phyloP scores from a whole-genome alignment of 2,888 invertebrate species.

The Arenicola marina region DNA sequence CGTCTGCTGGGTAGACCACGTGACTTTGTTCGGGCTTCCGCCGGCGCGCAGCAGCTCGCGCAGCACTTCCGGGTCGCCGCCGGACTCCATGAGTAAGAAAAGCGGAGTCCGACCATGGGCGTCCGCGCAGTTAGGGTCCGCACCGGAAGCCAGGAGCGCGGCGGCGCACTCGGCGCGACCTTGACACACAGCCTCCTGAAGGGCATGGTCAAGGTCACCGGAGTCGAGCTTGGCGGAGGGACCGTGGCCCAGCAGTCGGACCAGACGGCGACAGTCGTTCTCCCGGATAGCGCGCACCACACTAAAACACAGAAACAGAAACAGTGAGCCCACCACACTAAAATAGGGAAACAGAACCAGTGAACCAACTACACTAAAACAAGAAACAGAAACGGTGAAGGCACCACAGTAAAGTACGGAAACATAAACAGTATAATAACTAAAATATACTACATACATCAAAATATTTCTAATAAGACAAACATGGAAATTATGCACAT shows the following conservation, averaged over 20 bases:
- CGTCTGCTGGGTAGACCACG: slow-evolving; percentile 16
- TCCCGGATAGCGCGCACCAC: neutral
- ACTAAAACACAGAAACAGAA: slow-evolving; percentile 4
- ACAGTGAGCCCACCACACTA: too few relatives aligned
- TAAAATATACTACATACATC: too few relatives aligned
- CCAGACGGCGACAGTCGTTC: neutral
- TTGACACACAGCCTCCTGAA: slow-evolving; percentile 19
- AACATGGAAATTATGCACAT: too few relatives aligned
- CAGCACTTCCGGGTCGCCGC: slow-evolving; percentile 26
- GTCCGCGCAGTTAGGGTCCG: slow-evolving; percentile 25
- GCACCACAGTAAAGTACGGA: too few relatives aligned
- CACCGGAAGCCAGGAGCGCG: slow-evolving; percentile 26
- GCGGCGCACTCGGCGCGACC: slow-evolving; percentile 20
- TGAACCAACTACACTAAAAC: too few relatives aligned
- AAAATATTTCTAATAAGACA: too few relatives aligned
- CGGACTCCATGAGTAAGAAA: slow-evolving; percentile 24
- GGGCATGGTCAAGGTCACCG: slow-evolving; percentile 10
- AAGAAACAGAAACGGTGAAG: too few relatives aligned
- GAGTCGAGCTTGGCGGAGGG: neutral
- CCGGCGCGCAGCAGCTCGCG: slow-evolving; percentile 27
- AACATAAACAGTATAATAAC: too few relatives aligned
- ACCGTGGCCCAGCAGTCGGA: neutral
- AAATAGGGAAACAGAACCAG: too few relatives aligned
- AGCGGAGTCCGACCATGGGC: slow-evolving; percentile 25
- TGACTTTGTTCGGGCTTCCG: slow-evolving; percentile 19